phyloP scores from a whole-genome alignment of 1,140 invertebrate genomes.

The Zaprionus ghesquierei region DNA sequence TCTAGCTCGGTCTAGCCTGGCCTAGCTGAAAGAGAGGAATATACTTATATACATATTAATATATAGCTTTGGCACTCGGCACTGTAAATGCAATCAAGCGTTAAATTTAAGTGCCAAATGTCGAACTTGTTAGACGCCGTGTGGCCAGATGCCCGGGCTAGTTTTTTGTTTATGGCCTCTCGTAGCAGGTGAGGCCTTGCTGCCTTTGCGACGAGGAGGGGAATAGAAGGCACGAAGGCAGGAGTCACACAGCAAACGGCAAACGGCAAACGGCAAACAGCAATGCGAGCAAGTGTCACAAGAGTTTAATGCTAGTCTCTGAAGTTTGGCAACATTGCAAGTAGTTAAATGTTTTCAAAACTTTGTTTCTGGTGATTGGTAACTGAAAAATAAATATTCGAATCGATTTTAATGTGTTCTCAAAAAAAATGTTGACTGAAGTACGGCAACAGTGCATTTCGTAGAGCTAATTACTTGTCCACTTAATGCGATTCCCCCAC shows the following conservation, averaged over 20 bases:
- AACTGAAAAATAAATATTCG: background rate
- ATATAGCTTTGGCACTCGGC: slow-evolving; percentile 20
- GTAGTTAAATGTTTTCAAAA: background rate
- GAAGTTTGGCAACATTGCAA: slow-evolving; percentile 23
- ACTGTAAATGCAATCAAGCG: slow-evolving; percentile 68
- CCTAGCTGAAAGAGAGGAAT: background rate
- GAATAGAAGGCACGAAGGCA: slow-evolving; percentile 13
- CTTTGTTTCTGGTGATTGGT: background rate
- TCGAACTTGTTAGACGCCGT: slow-evolving; percentile 72
- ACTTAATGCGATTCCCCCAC: background rate
- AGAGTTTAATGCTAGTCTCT: slow-evolving; percentile 1
- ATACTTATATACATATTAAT: slow-evolving; percentile 41
- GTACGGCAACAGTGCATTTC: slow-evolving; percentile 26
- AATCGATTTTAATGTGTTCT: too few relatives aligned
- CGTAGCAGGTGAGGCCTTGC: slow-evolving; percentile 27
- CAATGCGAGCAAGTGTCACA: slow-evolving; percentile 35
- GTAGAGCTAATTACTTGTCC: slow-evolving; percentile 33
- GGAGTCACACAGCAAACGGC: slow-evolving; percentile 18
- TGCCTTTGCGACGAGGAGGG: background rate
- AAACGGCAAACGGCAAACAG: background rate
- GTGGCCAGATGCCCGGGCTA: slow-evolving; percentile 40
- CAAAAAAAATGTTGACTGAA: slow-evolving; percentile 8
- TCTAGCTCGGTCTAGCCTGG: background rate
- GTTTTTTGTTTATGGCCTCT: slow-evolving; percentile 59
- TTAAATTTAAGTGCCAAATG: slow-evolving; percentile 79